Percentiles rank a stretch among this genome's conserved stretches.
These are phyloP conservation scores for Drymodes brunneopygia DNA, from an alignment of 2,113 vertebrate genomes.

Conservation along the genomic window DNA sequence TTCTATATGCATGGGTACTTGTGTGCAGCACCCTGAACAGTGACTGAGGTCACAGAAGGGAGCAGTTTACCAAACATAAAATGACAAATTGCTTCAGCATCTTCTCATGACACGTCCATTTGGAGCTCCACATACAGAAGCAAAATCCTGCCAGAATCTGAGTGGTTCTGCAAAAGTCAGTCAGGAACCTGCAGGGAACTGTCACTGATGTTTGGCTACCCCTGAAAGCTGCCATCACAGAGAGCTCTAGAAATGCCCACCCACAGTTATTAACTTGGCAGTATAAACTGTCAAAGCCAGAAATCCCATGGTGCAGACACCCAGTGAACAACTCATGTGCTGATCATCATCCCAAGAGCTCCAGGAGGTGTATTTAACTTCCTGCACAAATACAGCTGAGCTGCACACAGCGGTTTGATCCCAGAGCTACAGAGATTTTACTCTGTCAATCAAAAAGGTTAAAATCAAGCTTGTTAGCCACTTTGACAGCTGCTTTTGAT, in stretches of 20 bases:
- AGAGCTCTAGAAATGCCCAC: not conserved
- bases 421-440: not conserved
- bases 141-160: not conserved
- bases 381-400: not conserved
- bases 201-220: not conserved
- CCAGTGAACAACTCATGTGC: not conserved
- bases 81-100: not conserved
- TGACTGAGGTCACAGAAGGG: rapidly evolving
- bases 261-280: not conserved
- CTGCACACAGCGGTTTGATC: not conserved
- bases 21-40: not conserved
- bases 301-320: not conserved
- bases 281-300: not conserved
- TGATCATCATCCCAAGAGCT: not conserved
- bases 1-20: not conserved
- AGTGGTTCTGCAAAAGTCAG: not conserved
- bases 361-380: not conserved
- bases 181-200: not conserved
- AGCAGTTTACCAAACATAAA: not conserved
- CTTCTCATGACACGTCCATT: not conserved
- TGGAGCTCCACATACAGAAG: not conserved
- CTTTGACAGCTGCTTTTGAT: not conserved
- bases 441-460: not conserved
- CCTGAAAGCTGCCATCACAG: not conserved
- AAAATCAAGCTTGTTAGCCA: not conserved